phyloP scores from a whole-genome alignment of 2,113 vertebrate genomes.

The Eulacestoma nigropectus region DNA sequence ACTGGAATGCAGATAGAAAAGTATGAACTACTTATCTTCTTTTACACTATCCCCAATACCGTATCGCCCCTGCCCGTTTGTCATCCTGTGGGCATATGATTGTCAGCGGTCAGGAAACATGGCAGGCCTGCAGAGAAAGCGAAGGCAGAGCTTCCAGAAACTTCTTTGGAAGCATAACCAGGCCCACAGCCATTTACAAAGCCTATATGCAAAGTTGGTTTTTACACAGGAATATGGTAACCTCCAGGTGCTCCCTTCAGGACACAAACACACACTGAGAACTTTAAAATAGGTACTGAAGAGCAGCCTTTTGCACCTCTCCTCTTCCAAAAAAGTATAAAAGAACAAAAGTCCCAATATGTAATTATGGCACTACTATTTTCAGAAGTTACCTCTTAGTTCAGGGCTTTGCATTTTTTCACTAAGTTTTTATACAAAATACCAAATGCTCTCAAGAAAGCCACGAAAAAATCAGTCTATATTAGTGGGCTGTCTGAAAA shows the following conservation, averaged over 20 bases:
- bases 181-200: background rate
- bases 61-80: rapidly evolving
- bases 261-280: background rate
- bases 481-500: background rate
- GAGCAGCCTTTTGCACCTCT: background rate
- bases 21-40: background rate
- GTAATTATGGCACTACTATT: background rate
- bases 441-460: background rate
- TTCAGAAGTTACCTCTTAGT: background rate
- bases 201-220: background rate
- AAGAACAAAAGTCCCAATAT: background rate
- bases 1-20: background rate
- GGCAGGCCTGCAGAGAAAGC: background rate
- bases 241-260: background rate
- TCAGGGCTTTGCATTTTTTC: background rate
- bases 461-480: background rate
- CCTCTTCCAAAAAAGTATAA: background rate
- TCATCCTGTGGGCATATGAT: background rate
- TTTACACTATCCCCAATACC: background rate
- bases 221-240: background rate
- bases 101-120: background rate
- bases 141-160: background rate
- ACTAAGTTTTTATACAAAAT: background rate
- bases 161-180: background rate
- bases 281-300: background rate